phyloP scores from a whole-genome alignment of 1,140 invertebrate species.

The Cydia pomonella region DNA sequence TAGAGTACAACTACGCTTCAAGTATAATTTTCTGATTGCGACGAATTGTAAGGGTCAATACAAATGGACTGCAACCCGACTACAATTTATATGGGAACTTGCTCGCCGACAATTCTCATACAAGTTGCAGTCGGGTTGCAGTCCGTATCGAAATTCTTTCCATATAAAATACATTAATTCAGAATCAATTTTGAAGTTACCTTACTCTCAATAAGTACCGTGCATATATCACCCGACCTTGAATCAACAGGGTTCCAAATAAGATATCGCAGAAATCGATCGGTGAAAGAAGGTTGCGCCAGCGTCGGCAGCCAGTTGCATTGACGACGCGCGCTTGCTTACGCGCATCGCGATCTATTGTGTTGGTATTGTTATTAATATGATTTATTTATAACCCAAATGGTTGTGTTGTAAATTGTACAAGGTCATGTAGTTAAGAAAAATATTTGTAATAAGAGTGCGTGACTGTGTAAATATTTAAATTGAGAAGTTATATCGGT shows the following conservation, averaged over 20 bases:
- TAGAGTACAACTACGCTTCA: too few relatives aligned
- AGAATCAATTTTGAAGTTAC: not conserved
- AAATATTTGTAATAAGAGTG: not conserved
- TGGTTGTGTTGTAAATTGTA: not conserved
- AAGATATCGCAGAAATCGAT: conserved; percentile 35
- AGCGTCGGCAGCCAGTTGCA: conserved; percentile 37
- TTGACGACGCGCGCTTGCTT: conserved; percentile 44
- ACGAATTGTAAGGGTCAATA: too few relatives aligned
- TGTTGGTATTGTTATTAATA: conserved; percentile 20
- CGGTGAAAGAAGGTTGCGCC: conserved; percentile 46
- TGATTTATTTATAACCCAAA: not conserved
- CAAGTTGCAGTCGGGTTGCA: too few relatives aligned
- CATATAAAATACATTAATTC: not conserved
- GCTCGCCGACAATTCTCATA: too few relatives aligned
- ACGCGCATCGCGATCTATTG: conserved; percentile 39
- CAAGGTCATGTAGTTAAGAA: not conserved
- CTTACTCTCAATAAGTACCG: not conserved
- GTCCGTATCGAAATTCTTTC: too few relatives aligned
- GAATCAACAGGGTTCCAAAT: conserved; percentile 21
- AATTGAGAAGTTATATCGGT: not conserved
- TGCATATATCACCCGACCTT: conserved; percentile 4
- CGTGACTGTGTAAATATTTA: not conserved
- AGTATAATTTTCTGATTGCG: too few relatives aligned
- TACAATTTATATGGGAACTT: too few relatives aligned
- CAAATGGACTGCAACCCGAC: too few relatives aligned